Evolutionary conservation across 1,140 invertebrate species (phyloP), one percentile per base, ranked within the genome.

Genomic region (Drosophila sulfurigaster): DNA sequence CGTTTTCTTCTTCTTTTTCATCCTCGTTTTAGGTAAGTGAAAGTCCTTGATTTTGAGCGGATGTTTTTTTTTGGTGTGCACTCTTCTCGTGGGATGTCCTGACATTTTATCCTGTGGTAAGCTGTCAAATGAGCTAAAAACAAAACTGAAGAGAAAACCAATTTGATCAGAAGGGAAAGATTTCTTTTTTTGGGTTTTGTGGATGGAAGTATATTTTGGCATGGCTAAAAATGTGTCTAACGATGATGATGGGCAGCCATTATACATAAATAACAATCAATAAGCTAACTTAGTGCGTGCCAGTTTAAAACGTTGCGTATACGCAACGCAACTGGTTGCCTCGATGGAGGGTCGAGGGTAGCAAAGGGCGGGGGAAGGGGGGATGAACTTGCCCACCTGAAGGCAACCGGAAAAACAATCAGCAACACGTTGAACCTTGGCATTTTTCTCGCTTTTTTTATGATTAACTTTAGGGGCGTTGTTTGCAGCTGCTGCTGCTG

Each of bases 381-480:
- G 49, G 20, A 0, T 25, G 20, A 25, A 25, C 20, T 25, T 25
- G 20, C 20, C 30, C 30, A 6, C 59, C 6, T 20, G 20, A 32
- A 13, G n/a, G 30, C 20, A 65, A 63, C 30, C 10, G 45, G 32
- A 78, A 81, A 81, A 85, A 85, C 81, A 85, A 85, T 81, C 81
- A 75, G 63, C 77, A 88, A 88, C 83, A 82, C 66, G 69, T 78
- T 80, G 73, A 82, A 78, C 83, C 70, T 82, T 88, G 83, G 69
- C 62, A 88, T 82, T 81, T 87, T 78, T 63, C 20, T 46, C 56
- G 43, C 48, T 30, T 51, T 52, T 54, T 54, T 54, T 69, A 66
- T 86, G 78, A 83, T 83, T 85, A 83, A 81, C 71, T 86, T 81
- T 83, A 48, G 35, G 56, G 58, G 20, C 51, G 48, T 67, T 41